These are phyloP conservation scores for Sternarchorhynchus goeldii DNA, from an alignment of 2,797 vertebrate genomes.

Conservation along the genomic window DNA sequence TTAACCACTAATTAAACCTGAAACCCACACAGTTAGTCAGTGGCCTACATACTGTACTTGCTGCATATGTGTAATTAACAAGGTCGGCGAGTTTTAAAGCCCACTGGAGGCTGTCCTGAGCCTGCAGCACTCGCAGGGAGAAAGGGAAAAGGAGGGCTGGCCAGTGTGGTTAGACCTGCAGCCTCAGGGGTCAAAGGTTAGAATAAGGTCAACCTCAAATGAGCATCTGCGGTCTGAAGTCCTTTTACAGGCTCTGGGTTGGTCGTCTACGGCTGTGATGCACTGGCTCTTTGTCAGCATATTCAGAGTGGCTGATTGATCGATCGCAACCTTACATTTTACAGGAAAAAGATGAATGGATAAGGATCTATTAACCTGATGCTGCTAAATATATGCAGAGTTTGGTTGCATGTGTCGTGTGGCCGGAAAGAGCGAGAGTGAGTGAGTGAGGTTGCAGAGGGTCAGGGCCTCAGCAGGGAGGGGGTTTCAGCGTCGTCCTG, in stretches of 20 bases:
- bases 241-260: constrained; percentile 29
- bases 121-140: constrained; percentile 22
- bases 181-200: constrained; percentile 56
- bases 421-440: constrained; percentile 10
- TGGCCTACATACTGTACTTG: constrained; percentile 54
- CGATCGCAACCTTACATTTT: constrained; percentile 40
- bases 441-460: constrained; percentile 17
- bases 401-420: constrained; percentile 13
- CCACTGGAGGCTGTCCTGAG: constrained; percentile 34
- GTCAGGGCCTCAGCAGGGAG: constrained; percentile 35
- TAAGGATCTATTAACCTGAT: constrained; percentile 13
- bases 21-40: constrained; percentile 54
- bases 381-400: neutral
- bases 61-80: constrained; percentile 55
- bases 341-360: constrained; percentile 9
- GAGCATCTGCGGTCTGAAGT: constrained; percentile 53
- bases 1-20: constrained; percentile 62
- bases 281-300: constrained; percentile 31
- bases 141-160: constrained; percentile 33
- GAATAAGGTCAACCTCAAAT: constrained; percentile 54
- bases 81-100: constrained; percentile 55
- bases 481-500: constrained; percentile 2
- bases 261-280: constrained; percentile 36
- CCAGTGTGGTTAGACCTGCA: constrained; percentile 46
- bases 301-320: constrained; percentile 32